These are phyloP conservation scores for Malurus elegans DNA, from an alignment of 2,113 vertebrate species.

Conservation along the genomic window DNA sequence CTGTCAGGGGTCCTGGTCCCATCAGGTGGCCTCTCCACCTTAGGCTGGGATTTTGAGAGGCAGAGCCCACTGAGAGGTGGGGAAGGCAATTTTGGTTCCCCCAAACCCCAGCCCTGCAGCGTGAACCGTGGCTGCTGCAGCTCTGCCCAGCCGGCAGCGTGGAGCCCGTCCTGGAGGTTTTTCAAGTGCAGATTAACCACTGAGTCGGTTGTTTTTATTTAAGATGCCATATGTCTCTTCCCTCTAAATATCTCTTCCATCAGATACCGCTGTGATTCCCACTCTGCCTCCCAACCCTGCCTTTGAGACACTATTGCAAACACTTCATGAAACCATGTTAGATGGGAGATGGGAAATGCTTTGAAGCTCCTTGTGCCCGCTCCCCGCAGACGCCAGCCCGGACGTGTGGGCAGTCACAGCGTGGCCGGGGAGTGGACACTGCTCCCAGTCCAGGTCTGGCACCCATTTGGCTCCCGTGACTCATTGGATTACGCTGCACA, in stretches of 20 bases:
- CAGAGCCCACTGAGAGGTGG: background rate
- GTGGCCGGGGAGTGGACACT: rapidly evolving
- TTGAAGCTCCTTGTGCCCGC: background rate
- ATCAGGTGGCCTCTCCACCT: background rate
- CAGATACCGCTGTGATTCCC: constrained; percentile 36
- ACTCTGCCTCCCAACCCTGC: constrained; percentile 29
- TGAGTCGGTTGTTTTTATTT: constrained; percentile 51
- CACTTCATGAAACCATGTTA: constrained; percentile 7
- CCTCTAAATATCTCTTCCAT: constrained; percentile 57
- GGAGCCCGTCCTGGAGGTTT: constrained; percentile 32
- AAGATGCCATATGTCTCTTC: constrained; percentile 62
- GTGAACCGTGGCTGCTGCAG: rapidly evolving
- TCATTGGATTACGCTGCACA: background rate
- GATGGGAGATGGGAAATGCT: background rate
- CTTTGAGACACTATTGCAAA: background rate
- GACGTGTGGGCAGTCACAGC: rapidly evolving
- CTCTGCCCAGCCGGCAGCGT: background rate
- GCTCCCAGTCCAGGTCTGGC: rapidly evolving
- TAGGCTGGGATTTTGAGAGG: background rate
- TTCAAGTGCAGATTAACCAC: constrained; percentile 59
- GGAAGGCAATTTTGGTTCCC: background rate
- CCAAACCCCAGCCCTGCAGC: background rate
- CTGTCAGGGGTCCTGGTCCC: background rate
- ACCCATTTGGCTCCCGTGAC: background rate
- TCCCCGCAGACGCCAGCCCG: rapidly evolving